Evolutionary conservation across 92 coral and sea anemone species (phyloP).

Genomic region (Paramuricea clavata): DNA sequence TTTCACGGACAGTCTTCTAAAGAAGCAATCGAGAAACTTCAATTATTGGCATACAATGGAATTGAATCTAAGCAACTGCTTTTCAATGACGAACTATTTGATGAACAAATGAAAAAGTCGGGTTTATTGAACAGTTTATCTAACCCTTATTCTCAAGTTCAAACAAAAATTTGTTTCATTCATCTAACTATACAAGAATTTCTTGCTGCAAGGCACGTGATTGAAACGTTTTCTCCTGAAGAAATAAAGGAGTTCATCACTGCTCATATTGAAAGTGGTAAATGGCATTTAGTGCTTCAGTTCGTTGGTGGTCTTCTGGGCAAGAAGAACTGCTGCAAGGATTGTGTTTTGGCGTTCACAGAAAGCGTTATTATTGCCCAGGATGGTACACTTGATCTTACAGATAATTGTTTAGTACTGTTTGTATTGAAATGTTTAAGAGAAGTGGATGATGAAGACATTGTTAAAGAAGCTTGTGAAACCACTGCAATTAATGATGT

Average conservation of each 20-base stretch:
- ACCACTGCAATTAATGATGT: neutral
- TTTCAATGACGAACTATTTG: neutral
- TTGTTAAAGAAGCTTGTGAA: neutral
- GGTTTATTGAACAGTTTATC: constrained; percentile 8
- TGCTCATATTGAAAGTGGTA: neutral
- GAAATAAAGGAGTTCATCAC: neutral
- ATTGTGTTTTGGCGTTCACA: neutral
- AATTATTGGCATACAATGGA: neutral
- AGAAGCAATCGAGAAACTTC: neutral
- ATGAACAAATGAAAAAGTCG: neutral
- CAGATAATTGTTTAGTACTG: neutral
- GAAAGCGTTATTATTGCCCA: too few species aligned
- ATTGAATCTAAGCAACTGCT: neutral
- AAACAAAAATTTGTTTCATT: neutral
- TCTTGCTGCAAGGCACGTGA: constrained; percentile 17
- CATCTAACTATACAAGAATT: constrained; percentile 35
- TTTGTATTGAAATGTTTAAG: neutral
- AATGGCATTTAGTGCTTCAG: constrained; percentile 22
- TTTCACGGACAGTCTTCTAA: neutral
- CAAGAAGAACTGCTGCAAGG: neutral
- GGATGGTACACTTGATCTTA: too few species aligned
- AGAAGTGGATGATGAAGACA: neutral
- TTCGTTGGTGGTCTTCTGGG: constrained; percentile 7
- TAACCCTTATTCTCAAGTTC: neutral
- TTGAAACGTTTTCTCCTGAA: neutral